Evolutionary conservation across 2,113 vertebrate species (phyloP).

Genomic region (Salvelinus alpinus): DNA sequence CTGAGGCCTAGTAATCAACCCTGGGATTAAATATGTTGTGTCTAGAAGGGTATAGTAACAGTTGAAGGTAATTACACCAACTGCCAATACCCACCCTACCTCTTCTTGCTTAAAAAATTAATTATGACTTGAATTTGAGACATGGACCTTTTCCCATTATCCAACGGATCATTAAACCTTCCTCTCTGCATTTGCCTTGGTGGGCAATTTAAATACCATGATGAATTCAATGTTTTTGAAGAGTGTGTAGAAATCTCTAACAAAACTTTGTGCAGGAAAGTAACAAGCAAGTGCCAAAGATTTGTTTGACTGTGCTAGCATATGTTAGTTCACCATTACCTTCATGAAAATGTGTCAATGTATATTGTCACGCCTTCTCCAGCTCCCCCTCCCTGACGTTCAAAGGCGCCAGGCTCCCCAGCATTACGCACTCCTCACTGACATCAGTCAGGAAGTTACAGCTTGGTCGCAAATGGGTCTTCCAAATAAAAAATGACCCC

Average conservation of each 20-base stretch:
- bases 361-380: too few species aligned
- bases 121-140: neutral
- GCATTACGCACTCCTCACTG: too few species aligned
- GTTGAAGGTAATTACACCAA: slow-evolving; percentile 13
- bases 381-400: too few species aligned
- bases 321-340: too few species aligned
- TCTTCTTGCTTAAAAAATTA: neutral
- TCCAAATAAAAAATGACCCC: too few species aligned
- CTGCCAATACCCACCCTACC: neutral
- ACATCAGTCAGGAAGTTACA: too few species aligned
- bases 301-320: too few species aligned
- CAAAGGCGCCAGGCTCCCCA: too few species aligned
- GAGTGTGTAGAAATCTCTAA: neutral
- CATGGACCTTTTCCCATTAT: neutral
- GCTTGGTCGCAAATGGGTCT: too few species aligned
- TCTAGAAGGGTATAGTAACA: neutral
- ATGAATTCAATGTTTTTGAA: neutral
- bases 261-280: too few species aligned
- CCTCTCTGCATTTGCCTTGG: neutral
- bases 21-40: slow-evolving; percentile 11
- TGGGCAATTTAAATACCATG: neutral
- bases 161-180: neutral
- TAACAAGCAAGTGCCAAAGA: too few species aligned
- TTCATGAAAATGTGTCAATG: too few species aligned
- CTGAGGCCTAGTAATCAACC: slow-evolving; percentile 6